Conservation (phyloP, 2,113 vertebrate species). For the Actinemys pallida region DNA sequence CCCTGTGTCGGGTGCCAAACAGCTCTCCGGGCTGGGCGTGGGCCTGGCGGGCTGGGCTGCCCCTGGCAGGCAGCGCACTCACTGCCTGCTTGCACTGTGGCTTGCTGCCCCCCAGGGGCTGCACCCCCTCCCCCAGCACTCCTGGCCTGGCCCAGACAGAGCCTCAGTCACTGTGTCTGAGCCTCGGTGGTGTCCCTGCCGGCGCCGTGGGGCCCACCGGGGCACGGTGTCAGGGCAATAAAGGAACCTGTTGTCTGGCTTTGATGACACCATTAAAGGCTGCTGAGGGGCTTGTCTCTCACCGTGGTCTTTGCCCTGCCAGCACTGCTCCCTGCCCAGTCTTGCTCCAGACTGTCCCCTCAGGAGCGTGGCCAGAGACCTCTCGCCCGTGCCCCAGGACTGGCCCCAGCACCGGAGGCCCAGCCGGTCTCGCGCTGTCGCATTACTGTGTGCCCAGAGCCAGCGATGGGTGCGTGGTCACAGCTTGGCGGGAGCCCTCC, state of each 20-base stretch:
- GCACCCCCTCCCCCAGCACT: neutral
- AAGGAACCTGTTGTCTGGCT: neutral
- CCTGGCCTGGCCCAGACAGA: neutral
- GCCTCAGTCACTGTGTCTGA: neutral
- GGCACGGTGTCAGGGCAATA: fast-evolving
- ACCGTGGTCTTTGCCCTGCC: neutral
- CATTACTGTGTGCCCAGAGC: no score
- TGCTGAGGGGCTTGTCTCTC: fast-evolving
- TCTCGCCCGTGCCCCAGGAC: no score
- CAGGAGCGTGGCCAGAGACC: no score
- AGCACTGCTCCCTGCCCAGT: neutral
- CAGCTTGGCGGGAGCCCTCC: neutral
- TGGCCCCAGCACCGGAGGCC: no score
- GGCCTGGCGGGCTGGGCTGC: no score
- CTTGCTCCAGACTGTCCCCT: neutral
- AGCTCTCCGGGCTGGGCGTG: no score
- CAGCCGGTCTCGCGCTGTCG: no score
- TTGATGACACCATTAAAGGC: slow-evolving; percentile 63
- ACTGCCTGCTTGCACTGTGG: neutral
- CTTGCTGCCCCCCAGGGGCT: no score
- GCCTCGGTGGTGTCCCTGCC: neutral
- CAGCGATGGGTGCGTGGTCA: no score
- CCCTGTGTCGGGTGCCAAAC: neutral
- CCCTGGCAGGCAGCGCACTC: no score
- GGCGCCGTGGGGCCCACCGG: neutral